phyloP scores from a whole-genome alignment of 2,113 vertebrate genomes.

The Tenebrosternarchus preto region DNA sequence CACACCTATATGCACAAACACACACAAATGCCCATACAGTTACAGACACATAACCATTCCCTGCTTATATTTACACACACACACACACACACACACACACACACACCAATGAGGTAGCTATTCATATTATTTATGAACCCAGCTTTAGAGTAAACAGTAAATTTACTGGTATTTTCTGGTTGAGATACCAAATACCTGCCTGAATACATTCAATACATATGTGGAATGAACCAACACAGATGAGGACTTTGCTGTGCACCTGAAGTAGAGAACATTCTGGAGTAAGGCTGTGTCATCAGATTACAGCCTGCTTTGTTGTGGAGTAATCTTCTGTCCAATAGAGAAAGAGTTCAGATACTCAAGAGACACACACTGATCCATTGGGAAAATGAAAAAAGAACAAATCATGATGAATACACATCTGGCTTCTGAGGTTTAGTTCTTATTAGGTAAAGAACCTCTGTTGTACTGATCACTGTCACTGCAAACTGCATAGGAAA shows the following conservation, averaged over 20 bases:
- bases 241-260: conserved; percentile 13
- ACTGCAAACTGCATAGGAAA: conserved; percentile 3
- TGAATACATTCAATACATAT: conserved; percentile 10
- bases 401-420: not conserved
- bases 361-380: not conserved
- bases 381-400: not conserved
- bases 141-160: conserved; percentile 49
- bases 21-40: too few species aligned
- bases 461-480: not conserved
- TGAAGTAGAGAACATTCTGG: conserved; percentile 12
- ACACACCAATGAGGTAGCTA: not conserved
- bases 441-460: conserved; percentile 14
- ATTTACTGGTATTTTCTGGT: conserved; percentile 44
- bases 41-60: not conserved
- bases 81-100: not conserved
- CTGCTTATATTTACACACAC: too few species aligned
- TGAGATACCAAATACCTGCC: conserved; percentile 19
- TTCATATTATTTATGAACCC: conserved; percentile 21
- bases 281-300: not conserved
- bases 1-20: not conserved
- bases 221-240: conserved; percentile 25
- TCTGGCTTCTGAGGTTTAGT: not conserved
- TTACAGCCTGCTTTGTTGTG: not conserved
- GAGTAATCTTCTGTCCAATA: not conserved
- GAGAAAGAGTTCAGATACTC: not conserved